These are phyloP conservation scores for Drepana arcuata DNA, from an alignment of 1,140 invertebrate species.

Conservation along the genomic window DNA sequence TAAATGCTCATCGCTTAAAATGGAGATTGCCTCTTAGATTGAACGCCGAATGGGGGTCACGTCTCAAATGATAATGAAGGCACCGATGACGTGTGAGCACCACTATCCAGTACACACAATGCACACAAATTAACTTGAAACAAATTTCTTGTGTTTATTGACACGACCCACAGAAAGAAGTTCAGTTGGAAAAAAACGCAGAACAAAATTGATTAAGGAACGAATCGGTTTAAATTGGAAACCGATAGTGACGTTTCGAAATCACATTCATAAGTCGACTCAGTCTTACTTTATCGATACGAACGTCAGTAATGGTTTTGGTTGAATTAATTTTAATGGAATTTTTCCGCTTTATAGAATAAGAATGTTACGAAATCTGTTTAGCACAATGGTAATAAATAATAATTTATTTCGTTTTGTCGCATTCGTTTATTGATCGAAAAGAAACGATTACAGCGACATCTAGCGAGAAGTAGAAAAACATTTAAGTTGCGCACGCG, in stretches of 20 bases:
- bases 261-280: constrained; percentile 67
- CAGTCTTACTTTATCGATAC: constrained; percentile 68
- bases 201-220: constrained; percentile 68
- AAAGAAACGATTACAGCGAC: constrained; percentile 27
- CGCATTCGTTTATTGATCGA: constrained; percentile 17
- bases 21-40: constrained; percentile 43
- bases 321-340: constrained; percentile 70
- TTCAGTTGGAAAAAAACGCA: constrained; percentile 53
- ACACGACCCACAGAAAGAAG: constrained; percentile 41
- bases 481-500: constrained; percentile 41
- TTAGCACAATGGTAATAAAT: constrained; percentile 54
- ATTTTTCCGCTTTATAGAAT: constrained; percentile 67
- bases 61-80: constrained; percentile 27
- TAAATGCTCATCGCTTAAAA: constrained; percentile 63
- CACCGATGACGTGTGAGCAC: constrained; percentile 15
- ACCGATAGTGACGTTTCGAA: constrained; percentile 70
- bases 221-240: constrained; percentile 71
- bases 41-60: constrained; percentile 31
- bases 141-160: constrained; percentile 44
- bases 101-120: constrained; percentile 16
- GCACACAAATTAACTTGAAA: constrained; percentile 37
- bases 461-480: constrained; percentile 32
- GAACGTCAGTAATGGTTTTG: constrained; percentile 63
- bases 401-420: constrained; percentile 26
- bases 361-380: constrained; percentile 64